phyloP scores from a whole-genome alignment of 2,113 vertebrate species.

The Melanerpes formicivorus region DNA sequence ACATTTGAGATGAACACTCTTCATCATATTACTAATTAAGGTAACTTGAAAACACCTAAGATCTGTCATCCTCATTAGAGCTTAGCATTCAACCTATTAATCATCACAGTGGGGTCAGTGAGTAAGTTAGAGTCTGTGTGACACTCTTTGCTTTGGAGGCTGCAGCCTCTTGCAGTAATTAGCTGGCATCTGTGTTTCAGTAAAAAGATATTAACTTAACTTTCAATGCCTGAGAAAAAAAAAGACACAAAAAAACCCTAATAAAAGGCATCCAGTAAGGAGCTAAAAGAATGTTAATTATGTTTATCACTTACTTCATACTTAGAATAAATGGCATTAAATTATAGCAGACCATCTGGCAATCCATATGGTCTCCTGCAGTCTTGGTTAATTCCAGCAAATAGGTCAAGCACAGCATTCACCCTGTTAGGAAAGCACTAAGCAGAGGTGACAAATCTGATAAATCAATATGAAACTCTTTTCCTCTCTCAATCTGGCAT shows the following conservation, averaged over 20 bases:
- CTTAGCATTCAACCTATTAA: slow-evolving; percentile 74
- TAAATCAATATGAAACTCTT: slow-evolving; percentile 37
- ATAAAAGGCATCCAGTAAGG: slow-evolving; percentile 67
- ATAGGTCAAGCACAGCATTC: slow-evolving; percentile 72
- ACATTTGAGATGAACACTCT: not conserved
- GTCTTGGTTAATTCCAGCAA: slow-evolving; percentile 72
- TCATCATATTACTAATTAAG: slow-evolving; percentile 70
- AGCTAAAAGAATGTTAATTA: slow-evolving; percentile 78
- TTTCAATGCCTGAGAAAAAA: slow-evolving; percentile 62
- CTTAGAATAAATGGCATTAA: slow-evolving; percentile 76
- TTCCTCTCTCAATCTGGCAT: not conserved
- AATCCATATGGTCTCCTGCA: slow-evolving; percentile 76
- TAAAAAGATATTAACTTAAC: slow-evolving; percentile 75
- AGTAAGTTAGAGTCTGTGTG: slow-evolving; percentile 59
- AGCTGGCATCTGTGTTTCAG: slow-evolving; percentile 74
- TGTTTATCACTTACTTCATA: slow-evolving; percentile 74
- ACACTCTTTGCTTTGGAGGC: slow-evolving; percentile 60
- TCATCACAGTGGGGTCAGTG: slow-evolving; percentile 70
- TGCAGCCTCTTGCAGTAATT: slow-evolving; percentile 75
- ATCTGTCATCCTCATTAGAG: slow-evolving; percentile 75
- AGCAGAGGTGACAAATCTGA: slow-evolving; percentile 58
- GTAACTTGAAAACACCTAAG: slow-evolving; percentile 68
- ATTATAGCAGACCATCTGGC: slow-evolving; percentile 78
- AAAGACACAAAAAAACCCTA: slow-evolving; percentile 45
- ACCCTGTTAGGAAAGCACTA: slow-evolving; percentile 71